Evolutionary conservation across 2,888 invertebrate genomes (phyloP), one percentile per base, ranked within the genome.

Genomic region (Vandiemenella viatica): DNA sequence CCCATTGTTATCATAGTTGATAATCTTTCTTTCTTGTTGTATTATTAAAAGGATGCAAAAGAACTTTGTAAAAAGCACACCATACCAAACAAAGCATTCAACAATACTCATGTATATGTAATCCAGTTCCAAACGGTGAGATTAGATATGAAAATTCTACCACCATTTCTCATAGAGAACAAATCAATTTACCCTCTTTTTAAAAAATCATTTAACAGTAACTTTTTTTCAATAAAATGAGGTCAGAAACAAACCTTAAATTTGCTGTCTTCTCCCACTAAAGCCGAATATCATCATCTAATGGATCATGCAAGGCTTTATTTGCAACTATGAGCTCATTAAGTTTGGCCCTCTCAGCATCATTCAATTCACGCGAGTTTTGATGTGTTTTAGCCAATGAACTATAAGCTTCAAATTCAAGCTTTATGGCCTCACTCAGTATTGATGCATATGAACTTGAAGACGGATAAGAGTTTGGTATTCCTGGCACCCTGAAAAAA

Each of bases 261-360:
- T 58, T 70, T 68, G 57, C 76, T 75, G 23, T 79, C 76, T 43
- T 80, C 80, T 16, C 76, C 79, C 41, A 81, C 74, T 10, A 83
- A 67, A 61, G 74, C 75, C 20, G 77, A 76, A 86, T 70, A 62
- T 90, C 90, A 55, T 87, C 85, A 60, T 89, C 87, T 3, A 91
- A 74, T 5, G 90, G 90, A 45, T 83, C 83, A 59, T 83, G 73
- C 22, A 91, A 71, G 0, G 88, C 86, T 65, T 88, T 86, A 62
- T 89, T 87, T 0, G 91, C 90, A 5, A 85, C 76, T 52, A 89
- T 81, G 44, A 91, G 65, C 65, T 91, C 91, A 58, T 84, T 83
- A 46, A 91, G 65, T 65, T 88, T 89, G 37, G 83, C 81, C 56
- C 80, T 72, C 63, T 91, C 90, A n/a, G 84, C 80, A 65, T 82